Base-by-base conservation (phyloP, 2,113 vertebrate genomes). In the Mustela lutreola region DNA sequence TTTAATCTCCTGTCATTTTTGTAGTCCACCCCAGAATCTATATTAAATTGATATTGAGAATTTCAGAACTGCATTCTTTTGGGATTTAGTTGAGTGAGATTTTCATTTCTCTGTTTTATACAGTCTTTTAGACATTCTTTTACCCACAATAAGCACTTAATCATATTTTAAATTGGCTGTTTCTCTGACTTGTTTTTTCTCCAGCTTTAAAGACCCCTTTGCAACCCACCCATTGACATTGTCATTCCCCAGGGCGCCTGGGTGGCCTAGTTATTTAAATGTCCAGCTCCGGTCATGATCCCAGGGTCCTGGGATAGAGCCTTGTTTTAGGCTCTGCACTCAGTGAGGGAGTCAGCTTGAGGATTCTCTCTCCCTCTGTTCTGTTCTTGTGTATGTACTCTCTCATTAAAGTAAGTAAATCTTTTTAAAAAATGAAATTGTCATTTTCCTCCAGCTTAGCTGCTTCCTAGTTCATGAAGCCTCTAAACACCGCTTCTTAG, bases 21-120 rank as follows among this genome's bases (percentile, higher is more conserved):
- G 16, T 50, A 88, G 60, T 67, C 60, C 39, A 78, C 50, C 24
- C 65, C n/a, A 91, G 33, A 58, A 63, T 45, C 75, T 88, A 48
- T 58, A 45, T 22, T 87, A 26, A 94, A 39, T 19, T 73, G 36
- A 58, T 91, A 79, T 1, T 60, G 45, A 88, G 76, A 82, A 75
- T 83, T 75, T 75, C 18, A 67, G 71, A 88, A 56, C 83, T 92
- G n/a, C n/a, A 39, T 67, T 88, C 26, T 92, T 94, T 91, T 36
- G 91, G 60, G 16, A 33, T 62, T 91, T 92, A 53, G n/a, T 48
- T 88, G 83, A 45, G 53, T 88, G 21, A 88, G 11, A 48, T 92
- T 80, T 75, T 81, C 50, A 50, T 70, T 89, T 86, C 42, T 62
- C 75, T 95, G 70, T 78, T 88, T 92, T 76, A 42, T 79, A 63